Percentiles rank a stretch among this genome's conserved stretches.
phyloP scores from a whole-genome alignment of 2,797 vertebrate species.

The Sylvilagus floridanus region DNA sequence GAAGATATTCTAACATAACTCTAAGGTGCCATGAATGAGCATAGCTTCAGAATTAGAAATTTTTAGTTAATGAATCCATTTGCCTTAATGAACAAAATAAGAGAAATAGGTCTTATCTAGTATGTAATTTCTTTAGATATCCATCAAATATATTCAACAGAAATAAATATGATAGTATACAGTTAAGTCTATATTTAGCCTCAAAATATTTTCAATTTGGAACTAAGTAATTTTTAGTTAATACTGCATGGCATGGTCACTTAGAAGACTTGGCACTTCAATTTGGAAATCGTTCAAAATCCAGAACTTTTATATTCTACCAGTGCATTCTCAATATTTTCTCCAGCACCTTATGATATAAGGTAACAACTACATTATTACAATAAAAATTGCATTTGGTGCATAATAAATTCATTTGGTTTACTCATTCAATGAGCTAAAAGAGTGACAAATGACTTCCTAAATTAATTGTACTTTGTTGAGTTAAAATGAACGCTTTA shows the following conservation, averaged over 20 bases:
- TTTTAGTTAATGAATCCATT: neutral
- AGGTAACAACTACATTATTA: neutral
- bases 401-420: neutral
- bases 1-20: neutral
- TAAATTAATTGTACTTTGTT: slow-evolving; percentile 52
- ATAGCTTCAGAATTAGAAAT: neutral
- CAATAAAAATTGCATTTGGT: neutral
- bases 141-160: neutral
- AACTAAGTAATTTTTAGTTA: neutral
- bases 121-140: neutral
- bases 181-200: neutral
- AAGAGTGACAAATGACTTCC: slow-evolving; percentile 11
- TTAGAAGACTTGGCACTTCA: neutral
- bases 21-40: neutral
- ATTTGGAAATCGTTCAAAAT: slow-evolving; percentile 36
- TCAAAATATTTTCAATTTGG: slow-evolving; percentile 21
- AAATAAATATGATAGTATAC: neutral
- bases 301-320: neutral
- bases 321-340: slow-evolving; percentile 21
- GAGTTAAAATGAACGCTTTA: slow-evolving; percentile 27
- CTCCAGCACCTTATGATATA: neutral
- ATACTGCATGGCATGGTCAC: neutral
- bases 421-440: neutral
- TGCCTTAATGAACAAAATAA: neutral
- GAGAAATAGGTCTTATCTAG: neutral